Conservation (phyloP, 2,113 vertebrate genomes). For the Cyanoliseus patagonus region DNA sequence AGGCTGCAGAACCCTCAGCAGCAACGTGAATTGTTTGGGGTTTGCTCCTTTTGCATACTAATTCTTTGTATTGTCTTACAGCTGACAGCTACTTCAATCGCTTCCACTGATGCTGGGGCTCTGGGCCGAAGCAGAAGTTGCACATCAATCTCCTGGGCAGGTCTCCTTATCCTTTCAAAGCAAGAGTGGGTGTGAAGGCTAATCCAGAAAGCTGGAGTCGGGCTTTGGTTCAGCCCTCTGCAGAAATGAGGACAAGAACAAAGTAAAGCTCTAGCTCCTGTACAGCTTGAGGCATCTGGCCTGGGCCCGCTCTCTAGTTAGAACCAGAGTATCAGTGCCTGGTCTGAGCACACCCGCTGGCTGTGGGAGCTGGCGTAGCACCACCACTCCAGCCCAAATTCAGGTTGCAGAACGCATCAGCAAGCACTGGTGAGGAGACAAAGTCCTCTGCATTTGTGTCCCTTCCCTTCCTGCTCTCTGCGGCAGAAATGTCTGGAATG, state of each 20-base stretch:
- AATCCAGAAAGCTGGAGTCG: background rate
- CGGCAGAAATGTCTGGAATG: background rate
- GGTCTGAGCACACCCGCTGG: accelerated
- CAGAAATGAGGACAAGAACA: background rate
- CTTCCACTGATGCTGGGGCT: background rate
- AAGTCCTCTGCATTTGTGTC: background rate
- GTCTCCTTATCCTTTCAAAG: background rate
- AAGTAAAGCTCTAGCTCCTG: background rate
- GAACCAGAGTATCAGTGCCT: accelerated
- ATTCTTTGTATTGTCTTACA: background rate
- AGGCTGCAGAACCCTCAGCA: background rate
- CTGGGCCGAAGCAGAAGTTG: background rate
- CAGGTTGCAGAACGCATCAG: accelerated
- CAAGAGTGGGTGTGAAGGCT: background rate
- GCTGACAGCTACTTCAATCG: background rate
- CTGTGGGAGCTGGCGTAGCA: background rate
- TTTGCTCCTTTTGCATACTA: background rate
- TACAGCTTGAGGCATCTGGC: background rate
- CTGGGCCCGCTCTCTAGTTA: background rate
- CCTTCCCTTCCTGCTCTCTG: background rate
- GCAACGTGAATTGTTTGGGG: background rate
- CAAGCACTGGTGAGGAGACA: background rate
- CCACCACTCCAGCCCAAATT: background rate
- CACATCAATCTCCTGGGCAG: background rate
- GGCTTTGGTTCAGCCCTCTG: background rate